These are phyloP conservation scores for Macroramphosus scolopax DNA, from an alignment of 2,797 vertebrate species.

Conservation along the genomic window DNA sequence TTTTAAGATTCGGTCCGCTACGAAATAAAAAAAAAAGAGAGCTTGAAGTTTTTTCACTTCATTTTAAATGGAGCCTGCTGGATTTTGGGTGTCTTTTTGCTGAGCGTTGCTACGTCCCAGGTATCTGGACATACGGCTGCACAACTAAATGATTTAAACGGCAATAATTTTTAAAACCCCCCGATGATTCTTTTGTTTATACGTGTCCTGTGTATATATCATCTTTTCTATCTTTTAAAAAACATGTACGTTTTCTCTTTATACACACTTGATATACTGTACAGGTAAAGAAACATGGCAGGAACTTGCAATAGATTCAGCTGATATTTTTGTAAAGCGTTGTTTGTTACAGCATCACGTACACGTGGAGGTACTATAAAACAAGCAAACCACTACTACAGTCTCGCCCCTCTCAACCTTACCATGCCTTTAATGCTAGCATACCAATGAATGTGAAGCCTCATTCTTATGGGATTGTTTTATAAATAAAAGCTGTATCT, in stretches of 20 bases:
- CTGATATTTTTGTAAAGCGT: slow-evolving; percentile 57
- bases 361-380: slow-evolving; percentile 37
- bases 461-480: slow-evolving; percentile 70
- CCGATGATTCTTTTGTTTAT: slow-evolving; percentile 27
- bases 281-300: slow-evolving; percentile 56
- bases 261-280: slow-evolving; percentile 71
- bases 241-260: slow-evolving; percentile 50
- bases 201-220: slow-evolving; percentile 61
- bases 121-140: slow-evolving; percentile 37
- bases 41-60: slow-evolving; percentile 34
- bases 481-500: slow-evolving; percentile 72
- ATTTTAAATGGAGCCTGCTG: slow-evolving; percentile 43
- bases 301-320: slow-evolving; percentile 64
- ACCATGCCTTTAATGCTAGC: slow-evolving; percentile 73
- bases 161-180: slow-evolving; percentile 43
- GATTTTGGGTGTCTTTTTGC: slow-evolving; percentile 41
- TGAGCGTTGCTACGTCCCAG: slow-evolving; percentile 43
- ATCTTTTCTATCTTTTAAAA: slow-evolving; percentile 63
- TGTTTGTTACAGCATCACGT: slow-evolving; percentile 46
- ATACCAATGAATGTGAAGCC: slow-evolving; percentile 80
- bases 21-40: slow-evolving; percentile 21
- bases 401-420: slow-evolving; percentile 31
- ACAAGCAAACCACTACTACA: slow-evolving; percentile 31
- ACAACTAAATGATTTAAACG: slow-evolving; percentile 45
- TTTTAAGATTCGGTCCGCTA: slow-evolving; percentile 33